These are phyloP conservation scores for Mormyrus lacerda DNA, from an alignment of 2,113 vertebrate genomes.

Conservation along the genomic window DNA sequence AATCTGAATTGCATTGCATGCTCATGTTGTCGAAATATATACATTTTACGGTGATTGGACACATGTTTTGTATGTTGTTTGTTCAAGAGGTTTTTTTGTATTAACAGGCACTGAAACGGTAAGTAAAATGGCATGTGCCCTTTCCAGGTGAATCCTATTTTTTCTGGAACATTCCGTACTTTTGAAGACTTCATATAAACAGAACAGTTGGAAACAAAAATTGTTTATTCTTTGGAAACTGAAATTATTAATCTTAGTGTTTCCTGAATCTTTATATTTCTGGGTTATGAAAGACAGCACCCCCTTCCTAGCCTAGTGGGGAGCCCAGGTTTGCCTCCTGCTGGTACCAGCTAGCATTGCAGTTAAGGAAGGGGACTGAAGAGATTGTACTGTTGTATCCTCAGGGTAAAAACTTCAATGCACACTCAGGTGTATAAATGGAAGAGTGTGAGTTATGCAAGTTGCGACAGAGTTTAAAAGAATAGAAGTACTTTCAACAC, in stretches of 20 bases:
- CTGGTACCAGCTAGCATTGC: not conserved
- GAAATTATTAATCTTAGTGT: not conserved
- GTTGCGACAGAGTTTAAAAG: not conserved
- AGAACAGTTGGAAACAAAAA: not conserved
- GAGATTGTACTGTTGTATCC: not conserved
- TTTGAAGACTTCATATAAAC: not conserved
- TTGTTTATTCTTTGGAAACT: not conserved
- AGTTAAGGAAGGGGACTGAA: not conserved
- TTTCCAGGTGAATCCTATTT: not conserved
- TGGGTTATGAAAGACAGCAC: not conserved
- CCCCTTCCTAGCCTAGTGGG: not conserved
- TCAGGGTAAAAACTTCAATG: not conserved
- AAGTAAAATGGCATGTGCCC: not conserved
- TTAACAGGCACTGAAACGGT: not conserved
- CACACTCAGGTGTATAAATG: not conserved
- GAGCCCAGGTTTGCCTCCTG: not conserved
- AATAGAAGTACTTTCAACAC: not conserved
- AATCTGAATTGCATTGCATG: not conserved
- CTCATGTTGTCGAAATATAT: not conserved
- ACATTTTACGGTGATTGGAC: not conserved
- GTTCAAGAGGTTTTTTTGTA: not conserved
- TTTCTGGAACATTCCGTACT: not conserved
- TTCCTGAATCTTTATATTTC: not conserved
- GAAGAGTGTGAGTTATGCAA: not conserved
- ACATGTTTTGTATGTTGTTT: not conserved